Percentiles rank a stretch among this genome's conserved stretches.
These are phyloP conservation scores for Aleadryas rufinucha DNA, from an alignment of 2,113 vertebrate genomes.

Conservation along the genomic window DNA sequence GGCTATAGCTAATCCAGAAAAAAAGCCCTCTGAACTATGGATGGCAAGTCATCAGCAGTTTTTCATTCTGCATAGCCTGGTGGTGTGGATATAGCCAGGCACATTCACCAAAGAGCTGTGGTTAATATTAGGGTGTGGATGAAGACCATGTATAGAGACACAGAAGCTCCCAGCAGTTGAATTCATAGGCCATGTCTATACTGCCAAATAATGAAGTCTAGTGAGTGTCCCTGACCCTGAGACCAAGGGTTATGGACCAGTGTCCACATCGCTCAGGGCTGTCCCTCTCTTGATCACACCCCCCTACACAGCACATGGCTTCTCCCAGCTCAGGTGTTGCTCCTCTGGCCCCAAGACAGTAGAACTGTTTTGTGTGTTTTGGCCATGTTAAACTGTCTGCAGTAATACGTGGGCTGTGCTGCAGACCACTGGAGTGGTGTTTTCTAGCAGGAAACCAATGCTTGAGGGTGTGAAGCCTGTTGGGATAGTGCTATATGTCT, in stretches of 20 bases:
- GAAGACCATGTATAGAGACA: not conserved
- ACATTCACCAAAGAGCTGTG: not conserved
- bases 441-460: not conserved
- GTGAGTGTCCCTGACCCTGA: not conserved
- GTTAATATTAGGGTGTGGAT: not conserved
- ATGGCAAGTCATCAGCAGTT: not conserved
- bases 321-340: not conserved
- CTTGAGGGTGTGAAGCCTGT: not conserved
- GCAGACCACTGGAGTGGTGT: not conserved
- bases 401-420: not conserved
- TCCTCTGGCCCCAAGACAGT: not conserved
- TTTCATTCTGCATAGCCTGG: not conserved
- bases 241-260: not conserved
- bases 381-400: not conserved
- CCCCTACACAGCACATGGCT: rapidly evolving
- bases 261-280: not conserved
- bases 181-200: not conserved
- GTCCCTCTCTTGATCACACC: not conserved
- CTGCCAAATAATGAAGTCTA: not conserved
- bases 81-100: not conserved
- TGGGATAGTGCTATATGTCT: not conserved
- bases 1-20: not conserved
- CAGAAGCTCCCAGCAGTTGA: not conserved
- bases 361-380: not conserved
- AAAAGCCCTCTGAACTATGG: rapidly evolving